phyloP scores from a whole-genome alignment of 1,140 invertebrate species.

The Orchestia grillus region DNA sequence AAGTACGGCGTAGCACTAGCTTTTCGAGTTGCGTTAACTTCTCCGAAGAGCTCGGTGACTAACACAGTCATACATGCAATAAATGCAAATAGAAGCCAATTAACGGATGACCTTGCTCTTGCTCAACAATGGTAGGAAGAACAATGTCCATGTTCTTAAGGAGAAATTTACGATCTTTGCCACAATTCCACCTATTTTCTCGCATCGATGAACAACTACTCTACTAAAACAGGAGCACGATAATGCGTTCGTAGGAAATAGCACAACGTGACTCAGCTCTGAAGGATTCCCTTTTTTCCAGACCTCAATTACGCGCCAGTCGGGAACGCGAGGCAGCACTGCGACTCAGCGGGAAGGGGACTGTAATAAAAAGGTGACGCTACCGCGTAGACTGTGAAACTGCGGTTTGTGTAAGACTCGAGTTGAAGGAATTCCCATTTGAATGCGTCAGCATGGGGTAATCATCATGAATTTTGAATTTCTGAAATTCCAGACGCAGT shows the following conservation, averaged over 20 bases:
- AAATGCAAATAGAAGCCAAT: background rate
- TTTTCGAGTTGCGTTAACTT: background rate
- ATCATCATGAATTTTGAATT: background rate
- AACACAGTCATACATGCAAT: background rate
- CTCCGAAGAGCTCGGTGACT: background rate
- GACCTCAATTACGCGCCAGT: background rate
- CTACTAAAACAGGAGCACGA: background rate
- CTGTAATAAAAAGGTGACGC: background rate
- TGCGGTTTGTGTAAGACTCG: too few relatives aligned
- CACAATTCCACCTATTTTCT: background rate
- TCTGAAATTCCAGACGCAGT: background rate
- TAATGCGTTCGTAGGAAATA: slow-evolving; percentile 3
- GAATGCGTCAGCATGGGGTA: background rate
- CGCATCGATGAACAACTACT: background rate
- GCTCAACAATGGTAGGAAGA: background rate
- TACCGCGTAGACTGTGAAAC: too few relatives aligned
- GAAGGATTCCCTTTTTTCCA: background rate
- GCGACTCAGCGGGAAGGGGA: background rate
- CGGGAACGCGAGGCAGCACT: background rate
- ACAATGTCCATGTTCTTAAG: background rate
- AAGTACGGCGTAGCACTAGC: background rate
- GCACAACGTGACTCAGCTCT: background rate
- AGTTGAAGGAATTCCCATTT: too few relatives aligned
- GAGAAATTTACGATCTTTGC: background rate
- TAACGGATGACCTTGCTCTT: background rate